Evolutionary conservation across 2,888 invertebrate genomes (phyloP).

Genomic region (Dorcus hopei): DNA sequence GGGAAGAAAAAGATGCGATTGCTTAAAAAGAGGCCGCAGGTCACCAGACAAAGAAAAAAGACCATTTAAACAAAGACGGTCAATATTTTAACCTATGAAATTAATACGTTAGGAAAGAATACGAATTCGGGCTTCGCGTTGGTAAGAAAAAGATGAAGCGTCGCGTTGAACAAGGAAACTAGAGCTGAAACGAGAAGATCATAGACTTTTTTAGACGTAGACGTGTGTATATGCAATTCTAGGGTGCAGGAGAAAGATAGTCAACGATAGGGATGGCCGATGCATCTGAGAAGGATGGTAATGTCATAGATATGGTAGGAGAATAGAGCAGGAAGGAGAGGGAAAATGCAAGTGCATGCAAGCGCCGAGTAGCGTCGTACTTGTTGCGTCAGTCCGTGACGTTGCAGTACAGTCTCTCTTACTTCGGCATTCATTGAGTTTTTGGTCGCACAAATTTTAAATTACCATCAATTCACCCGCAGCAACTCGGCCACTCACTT

Average conservation of each 20-base stretch:
- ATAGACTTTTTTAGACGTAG: conserved; percentile 10
- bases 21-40: conserved; percentile 37
- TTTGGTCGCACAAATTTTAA: conserved; percentile 3
- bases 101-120: conserved; percentile 48
- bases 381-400: conserved; percentile 52
- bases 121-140: conserved; percentile 34
- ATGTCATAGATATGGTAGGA: conserved; percentile 32
- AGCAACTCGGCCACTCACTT: background rate
- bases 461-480: background rate
- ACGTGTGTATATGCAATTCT: conserved; percentile 16
- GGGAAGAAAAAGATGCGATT: conserved; percentile 30
- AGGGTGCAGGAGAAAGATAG: conserved; percentile 25
- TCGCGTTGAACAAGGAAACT: conserved; percentile 15
- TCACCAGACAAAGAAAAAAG: conserved; percentile 42
- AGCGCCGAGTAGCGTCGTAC: conserved; percentile 52
- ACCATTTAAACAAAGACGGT: conserved; percentile 37
- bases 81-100: conserved; percentile 45
- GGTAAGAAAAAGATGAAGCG: conserved; percentile 26
- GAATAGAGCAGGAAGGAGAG: conserved; percentile 36
- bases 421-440: conserved; percentile 11
- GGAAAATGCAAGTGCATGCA: conserved; percentile 52
- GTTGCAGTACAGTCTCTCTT: conserved; percentile 35
- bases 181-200: conserved; percentile 12
- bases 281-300: conserved; percentile 31
- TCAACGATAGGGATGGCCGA: conserved; percentile 34